Percentiles rank a stretch among this genome's conserved stretches.
Evolutionary conservation across 2,888 invertebrate genomes (phyloP).

Genomic region (Melanotus villosus): DNA sequence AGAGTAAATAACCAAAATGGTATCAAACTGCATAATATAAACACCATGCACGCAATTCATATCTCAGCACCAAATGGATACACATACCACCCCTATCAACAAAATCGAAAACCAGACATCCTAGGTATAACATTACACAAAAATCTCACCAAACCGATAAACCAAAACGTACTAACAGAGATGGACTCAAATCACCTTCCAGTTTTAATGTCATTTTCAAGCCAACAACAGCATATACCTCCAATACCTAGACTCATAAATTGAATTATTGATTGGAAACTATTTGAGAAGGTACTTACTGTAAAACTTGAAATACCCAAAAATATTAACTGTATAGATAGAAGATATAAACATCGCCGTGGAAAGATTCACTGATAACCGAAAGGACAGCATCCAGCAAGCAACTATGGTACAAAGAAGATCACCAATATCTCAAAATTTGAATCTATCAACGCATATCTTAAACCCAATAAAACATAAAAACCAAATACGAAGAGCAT

Average conservation of each 20-base stretch:
- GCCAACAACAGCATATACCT: not conserved
- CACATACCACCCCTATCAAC: not conserved
- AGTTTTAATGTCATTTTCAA: not conserved
- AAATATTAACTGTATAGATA: not conserved
- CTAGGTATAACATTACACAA: not conserved
- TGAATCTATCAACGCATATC: not conserved
- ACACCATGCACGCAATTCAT: not conserved
- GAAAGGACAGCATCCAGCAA: not conserved
- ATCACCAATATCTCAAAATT: not conserved
- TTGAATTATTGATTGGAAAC: not conserved
- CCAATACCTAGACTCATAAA: not conserved
- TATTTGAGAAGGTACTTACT: not conserved
- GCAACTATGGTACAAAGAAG: not conserved
- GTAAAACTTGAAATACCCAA: not conserved
- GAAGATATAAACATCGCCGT: not conserved
- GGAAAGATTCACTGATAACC: not conserved
- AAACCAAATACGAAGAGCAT: not conserved
- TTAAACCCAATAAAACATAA: not conserved
- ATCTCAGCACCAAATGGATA: not conserved
- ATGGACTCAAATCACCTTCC: not conserved
- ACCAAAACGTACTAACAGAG: not conserved
- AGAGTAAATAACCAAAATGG: not conserved
- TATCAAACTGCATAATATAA: not conserved
- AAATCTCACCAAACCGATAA: not conserved
- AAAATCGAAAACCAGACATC: not conserved